Evolutionary conservation across 2,113 vertebrate species (phyloP), one percentile per base, ranked within the genome.

Genomic region (Actinemys pallida): DNA sequence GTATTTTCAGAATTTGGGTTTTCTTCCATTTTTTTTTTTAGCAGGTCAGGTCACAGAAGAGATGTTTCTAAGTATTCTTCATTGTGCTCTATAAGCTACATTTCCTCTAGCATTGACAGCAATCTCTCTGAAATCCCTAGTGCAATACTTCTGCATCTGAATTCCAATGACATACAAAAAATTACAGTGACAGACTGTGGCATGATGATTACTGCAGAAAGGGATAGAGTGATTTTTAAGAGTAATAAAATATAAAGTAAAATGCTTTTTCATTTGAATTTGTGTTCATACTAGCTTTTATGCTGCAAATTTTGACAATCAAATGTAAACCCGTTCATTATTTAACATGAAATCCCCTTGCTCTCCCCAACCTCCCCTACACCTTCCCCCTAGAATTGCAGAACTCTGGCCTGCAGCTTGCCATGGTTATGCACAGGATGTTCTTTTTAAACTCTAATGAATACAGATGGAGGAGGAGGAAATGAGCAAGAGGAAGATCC

Each of bases 371-470:
- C 35, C 52, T 65, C 42, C 50, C 35, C 31, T 42, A 52, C 22
- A 47, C 56, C 59, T 27, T 89, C 88, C 81, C 8, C 52, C 2
- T 49, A 86, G 92, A 95, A 50, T 84, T 88, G 94, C 91, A 92
- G 84, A 91, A 93, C 85, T 94, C 92, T 97, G 92, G 84, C 92
- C 88, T 94, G 54, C 79, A 90, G 81, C 65, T 96, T 95, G 50
- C 81, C 94, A 94, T 95, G 83, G 2, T 94, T 96, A 93, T 90
- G 90, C 84, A 92, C 96, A 97, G 93, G 87, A 87, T 95, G 93
- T 93, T 95, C 86, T 95, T 98, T 97, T 95, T 94, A 86, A 95
- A 90, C 89, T 91, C 19, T 83, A 94, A 96, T 95, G 96, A 94
- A 92, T 75, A 92, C 25, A 91, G 79, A 89, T 95, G 88, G 90